These are phyloP conservation scores for Phymanthus crucifer DNA, from an alignment of 92 coral and sea anemone genomes.

Conservation along the genomic window DNA sequence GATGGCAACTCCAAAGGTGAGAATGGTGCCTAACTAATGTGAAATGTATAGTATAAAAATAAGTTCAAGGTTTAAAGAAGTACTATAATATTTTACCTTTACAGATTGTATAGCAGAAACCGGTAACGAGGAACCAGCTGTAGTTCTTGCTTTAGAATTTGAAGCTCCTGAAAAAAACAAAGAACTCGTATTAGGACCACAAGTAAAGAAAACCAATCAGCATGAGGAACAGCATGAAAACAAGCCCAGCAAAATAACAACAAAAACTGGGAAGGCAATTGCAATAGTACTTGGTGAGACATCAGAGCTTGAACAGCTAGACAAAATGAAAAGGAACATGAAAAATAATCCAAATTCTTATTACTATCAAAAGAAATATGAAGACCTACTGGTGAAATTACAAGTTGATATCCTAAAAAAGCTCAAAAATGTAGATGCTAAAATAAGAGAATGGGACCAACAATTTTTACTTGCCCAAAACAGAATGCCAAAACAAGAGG, in stretches of 20 bases:
- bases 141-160: background rate
- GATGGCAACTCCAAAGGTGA: too few species aligned
- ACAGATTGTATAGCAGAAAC: background rate
- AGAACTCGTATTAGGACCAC: background rate
- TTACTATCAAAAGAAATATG: background rate
- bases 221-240: background rate
- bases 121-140: background rate
- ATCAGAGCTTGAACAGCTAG: background rate
- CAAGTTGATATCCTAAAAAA: background rate
- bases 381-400: background rate
- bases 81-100: background rate
- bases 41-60: too few species aligned
- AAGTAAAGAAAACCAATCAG: background rate
- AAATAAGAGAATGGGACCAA: conserved; percentile 6
- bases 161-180: background rate
- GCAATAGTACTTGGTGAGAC: background rate
- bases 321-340: background rate
- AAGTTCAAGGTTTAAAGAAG: too few species aligned
- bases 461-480: background rate
- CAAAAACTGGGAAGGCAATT: conserved; percentile 1
- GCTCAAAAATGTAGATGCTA: background rate
- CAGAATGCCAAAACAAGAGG: background rate
- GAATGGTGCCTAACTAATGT: too few species aligned
- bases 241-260: background rate
- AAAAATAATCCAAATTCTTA: background rate